Evolutionary conservation across 2,797 vertebrate species (phyloP).

Genomic region (Sylvia borin): DNA sequence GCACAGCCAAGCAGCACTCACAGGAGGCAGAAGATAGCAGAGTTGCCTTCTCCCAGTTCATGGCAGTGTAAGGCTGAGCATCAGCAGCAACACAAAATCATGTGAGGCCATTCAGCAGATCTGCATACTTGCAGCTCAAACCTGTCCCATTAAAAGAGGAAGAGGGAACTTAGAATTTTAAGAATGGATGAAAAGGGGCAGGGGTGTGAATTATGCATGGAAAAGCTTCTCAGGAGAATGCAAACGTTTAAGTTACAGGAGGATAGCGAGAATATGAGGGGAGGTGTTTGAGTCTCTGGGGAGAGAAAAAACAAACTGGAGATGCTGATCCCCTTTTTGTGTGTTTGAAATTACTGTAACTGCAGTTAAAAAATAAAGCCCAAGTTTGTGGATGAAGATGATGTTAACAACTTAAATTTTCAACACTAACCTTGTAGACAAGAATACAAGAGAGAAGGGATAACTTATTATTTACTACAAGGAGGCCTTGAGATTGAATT

Average conservation of each 20-base stretch:
- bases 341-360: background rate
- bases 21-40: accelerated
- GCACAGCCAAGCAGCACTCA: background rate
- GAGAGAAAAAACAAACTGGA: background rate
- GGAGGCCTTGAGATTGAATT: background rate
- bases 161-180: background rate
- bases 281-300: background rate
- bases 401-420: background rate
- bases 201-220: background rate
- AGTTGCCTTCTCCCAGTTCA: background rate
- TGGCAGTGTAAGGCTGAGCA: background rate
- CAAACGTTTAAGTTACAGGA: background rate
- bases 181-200: background rate
- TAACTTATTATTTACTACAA: background rate
- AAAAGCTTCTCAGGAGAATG: background rate
- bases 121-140: accelerated
- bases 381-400: background rate
- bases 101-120: background rate
- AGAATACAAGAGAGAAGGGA: background rate
- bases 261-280: background rate
- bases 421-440: background rate
- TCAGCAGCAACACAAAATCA: background rate
- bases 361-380: background rate
- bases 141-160: background rate
- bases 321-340: background rate